Evolutionary conservation across 2,888 invertebrate genomes (phyloP), one percentile per base, ranked within the genome.

Genomic region (Malacosoma neustria): DNA sequence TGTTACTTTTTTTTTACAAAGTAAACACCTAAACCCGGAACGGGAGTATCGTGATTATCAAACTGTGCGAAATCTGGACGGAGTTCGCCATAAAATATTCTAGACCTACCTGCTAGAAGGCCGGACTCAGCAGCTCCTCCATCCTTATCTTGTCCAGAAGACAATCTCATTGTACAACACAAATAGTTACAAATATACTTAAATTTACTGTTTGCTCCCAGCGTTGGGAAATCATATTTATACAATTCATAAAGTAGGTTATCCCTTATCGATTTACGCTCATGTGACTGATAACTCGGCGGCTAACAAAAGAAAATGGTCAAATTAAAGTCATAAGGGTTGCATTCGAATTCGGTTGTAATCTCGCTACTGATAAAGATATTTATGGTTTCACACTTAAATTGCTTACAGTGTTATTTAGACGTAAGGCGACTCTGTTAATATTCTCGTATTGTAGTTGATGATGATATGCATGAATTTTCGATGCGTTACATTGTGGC

Each of bases 211-310:
- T 54, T 46, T 49, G 43, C 22, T 46, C 36, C 41, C 39, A 41
- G 43, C 54, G 54, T 66, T 61, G 57, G 45, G 53, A 65, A 69
- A 63, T 65, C 57, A 55, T 72, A 81, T 82, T 65, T 82, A 84
- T 77, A 81, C 64, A 54, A 57, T 45, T 57, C 57, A 61, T 7
- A 71, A 63, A 74, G 62, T 84, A 80, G 84, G 84, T 82, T 82
- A 84, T 76, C 69, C 72, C 66, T 57, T 76, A 81, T 81, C 82
- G 52, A 47, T n/a, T 49, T 49, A 43, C 43, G 54, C 41, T 52
- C 72, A 72, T 72, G 73, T 76, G 72, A 80, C 72, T 75, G 82
- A 82, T 82, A 80, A 61, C 43, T 47, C 45, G 42, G 41, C 41
- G 42, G 57, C 56, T 59, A 59, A 68, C 63, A 67, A 65, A 60